phyloP scores from a whole-genome alignment of 2,797 vertebrate species.

The Urophycis tenuis region DNA sequence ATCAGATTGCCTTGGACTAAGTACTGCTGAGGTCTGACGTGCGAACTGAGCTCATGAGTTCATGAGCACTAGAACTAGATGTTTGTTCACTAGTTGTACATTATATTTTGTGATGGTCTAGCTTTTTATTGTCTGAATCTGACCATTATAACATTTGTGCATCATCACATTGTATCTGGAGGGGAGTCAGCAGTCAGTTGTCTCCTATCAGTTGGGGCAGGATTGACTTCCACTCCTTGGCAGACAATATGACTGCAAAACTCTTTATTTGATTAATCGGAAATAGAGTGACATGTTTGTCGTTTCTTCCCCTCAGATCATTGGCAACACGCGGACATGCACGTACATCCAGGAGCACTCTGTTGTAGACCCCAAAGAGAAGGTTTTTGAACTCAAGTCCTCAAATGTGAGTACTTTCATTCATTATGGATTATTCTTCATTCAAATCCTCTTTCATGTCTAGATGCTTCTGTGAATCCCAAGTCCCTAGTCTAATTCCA shows the following conservation, averaged over 20 bases:
- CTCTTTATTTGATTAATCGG: not conserved
- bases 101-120: not conserved
- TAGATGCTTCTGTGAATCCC: not conserved
- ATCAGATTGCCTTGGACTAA: slow-evolving; percentile 37
- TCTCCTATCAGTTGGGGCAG: not conserved
- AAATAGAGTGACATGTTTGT: not conserved
- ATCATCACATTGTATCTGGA: not conserved
- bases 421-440: not conserved
- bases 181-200: not conserved
- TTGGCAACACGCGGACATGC: slow-evolving; percentile 81
- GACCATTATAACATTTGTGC: not conserved
- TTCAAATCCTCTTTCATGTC: not conserved
- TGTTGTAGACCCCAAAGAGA: slow-evolving; percentile 83
- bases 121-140: not conserved
- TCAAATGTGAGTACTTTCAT: slow-evolving; percentile 80
- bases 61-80: not conserved
- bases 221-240: not conserved
- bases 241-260: no score
- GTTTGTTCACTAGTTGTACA: not conserved
- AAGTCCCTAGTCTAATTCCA: no score
- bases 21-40: not conserved
- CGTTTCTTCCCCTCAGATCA: slow-evolving; percentile 70
- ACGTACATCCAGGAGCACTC: slow-evolving; percentile 94
- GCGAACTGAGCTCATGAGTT: not conserved
- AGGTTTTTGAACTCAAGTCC: slow-evolving; percentile 88